Percentiles rank a stretch among this genome's conserved stretches.
phyloP scores from a whole-genome alignment of 2,113 vertebrate species.

The Sminthopsis crassicaudata region DNA sequence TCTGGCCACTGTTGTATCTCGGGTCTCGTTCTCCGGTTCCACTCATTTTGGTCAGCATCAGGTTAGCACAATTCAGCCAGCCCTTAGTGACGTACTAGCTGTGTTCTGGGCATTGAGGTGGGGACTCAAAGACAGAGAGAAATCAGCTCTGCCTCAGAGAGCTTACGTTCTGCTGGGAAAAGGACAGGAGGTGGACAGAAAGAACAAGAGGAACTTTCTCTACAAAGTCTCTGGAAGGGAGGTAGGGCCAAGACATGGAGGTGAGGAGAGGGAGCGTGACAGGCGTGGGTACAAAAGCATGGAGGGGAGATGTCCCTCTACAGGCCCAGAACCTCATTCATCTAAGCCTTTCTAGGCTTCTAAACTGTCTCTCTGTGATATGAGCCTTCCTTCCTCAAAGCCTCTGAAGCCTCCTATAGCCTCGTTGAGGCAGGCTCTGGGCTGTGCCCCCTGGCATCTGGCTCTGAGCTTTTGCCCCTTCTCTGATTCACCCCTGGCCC shows the following conservation, averaged over 20 bases:
- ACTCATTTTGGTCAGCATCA: background rate
- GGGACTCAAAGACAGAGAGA: slow-evolving; percentile 13
- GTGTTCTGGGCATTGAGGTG: background rate
- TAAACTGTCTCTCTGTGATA: background rate
- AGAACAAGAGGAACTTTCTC: too few relatives aligned
- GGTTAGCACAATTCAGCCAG: background rate
- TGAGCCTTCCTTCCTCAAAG: too few relatives aligned
- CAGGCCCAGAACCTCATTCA: background rate
- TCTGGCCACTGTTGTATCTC: background rate
- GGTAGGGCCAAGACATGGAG: too few relatives aligned
- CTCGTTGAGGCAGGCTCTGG: background rate
- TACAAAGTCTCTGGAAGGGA: background rate
- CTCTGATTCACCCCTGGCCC: background rate
- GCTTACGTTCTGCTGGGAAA: background rate
- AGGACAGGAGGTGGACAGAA: background rate
- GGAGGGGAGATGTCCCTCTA: background rate
- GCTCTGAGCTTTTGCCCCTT: background rate
- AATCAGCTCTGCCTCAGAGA: background rate
- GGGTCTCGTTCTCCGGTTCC: background rate
- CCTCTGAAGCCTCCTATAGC: too few relatives aligned
- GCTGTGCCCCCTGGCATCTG: background rate
- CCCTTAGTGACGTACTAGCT: background rate
- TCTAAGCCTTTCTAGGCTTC: background rate
- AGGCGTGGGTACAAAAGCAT: background rate
- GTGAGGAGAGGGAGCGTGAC: background rate